Evolutionary conservation across 2,113 vertebrate species (phyloP).

Genomic region (Nicator chloris): DNA sequence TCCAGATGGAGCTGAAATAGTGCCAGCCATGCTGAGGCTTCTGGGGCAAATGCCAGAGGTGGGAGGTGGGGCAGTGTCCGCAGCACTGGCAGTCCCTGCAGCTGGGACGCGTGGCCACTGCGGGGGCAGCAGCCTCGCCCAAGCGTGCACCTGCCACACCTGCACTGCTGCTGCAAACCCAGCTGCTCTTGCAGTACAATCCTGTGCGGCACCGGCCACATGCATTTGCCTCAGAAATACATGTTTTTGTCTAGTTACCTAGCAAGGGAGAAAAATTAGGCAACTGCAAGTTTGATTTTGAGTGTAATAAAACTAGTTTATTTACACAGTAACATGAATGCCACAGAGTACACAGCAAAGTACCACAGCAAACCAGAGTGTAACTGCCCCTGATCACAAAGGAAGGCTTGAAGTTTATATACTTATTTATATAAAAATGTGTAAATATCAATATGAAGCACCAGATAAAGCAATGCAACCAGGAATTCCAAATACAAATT

Average conservation of each 20-base stretch:
- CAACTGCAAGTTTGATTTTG: neutral
- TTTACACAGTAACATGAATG: conserved; percentile 79
- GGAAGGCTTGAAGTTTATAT: conserved; percentile 50
- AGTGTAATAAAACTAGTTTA: conserved; percentile 77
- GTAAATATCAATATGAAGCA: conserved; percentile 59
- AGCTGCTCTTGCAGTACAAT: neutral
- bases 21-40: neutral
- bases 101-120: rapidly evolving
- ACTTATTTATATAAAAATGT: conserved; percentile 55
- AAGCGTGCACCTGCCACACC: neutral
- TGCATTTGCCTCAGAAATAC: neutral
- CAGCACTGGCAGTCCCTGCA: neutral
- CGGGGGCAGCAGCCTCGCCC: neutral
- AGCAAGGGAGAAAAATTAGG: neutral
- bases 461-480: conserved; percentile 62
- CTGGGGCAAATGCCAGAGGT: neutral
- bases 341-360: conserved; percentile 78
- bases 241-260: neutral
- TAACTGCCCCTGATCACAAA: conserved; percentile 58
- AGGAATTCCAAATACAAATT: conserved; percentile 54
- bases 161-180: neutral
- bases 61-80: neutral
- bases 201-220: neutral
- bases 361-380: conserved; percentile 80
- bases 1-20: neutral